A percentile compares a stretch with the other conserved stretches of the same genome.
phyloP scores from a whole-genome alignment of 2,113 vertebrate genomes.

The Dolichallabes microphthalmus region DNA sequence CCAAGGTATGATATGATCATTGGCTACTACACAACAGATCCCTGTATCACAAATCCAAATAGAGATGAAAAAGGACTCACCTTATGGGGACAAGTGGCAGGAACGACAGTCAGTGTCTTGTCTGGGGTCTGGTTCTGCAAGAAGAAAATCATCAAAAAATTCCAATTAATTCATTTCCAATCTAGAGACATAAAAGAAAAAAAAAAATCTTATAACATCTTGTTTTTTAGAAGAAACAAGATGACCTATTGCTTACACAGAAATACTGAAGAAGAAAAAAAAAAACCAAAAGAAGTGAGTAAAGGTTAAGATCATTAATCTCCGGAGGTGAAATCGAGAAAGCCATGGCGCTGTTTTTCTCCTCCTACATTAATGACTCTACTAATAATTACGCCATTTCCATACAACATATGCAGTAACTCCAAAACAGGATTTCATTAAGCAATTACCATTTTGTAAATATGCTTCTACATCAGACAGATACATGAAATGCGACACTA shows the following conservation, averaged over 20 bases:
- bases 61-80: slow-evolving; percentile 60
- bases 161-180: slow-evolving; percentile 44
- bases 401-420: slow-evolving; percentile 66
- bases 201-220: not conserved
- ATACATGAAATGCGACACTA: slow-evolving; percentile 74
- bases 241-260: slow-evolving; percentile 31
- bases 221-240: slow-evolving; percentile 36
- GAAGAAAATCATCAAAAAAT: slow-evolving; percentile 65
- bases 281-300: slow-evolving; percentile 16
- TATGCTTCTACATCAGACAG: slow-evolving; percentile 69
- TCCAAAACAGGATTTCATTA: slow-evolving; percentile 66
- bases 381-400: slow-evolving; percentile 61
- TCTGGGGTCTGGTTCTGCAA: slow-evolving; percentile 74
- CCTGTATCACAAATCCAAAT: slow-evolving; percentile 3
- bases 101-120: slow-evolving; percentile 68
- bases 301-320: slow-evolving; percentile 56
- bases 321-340: slow-evolving; percentile 33
- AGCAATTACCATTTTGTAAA: slow-evolving; percentile 76
- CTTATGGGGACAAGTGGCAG: slow-evolving; percentile 76
- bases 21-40: not conserved
- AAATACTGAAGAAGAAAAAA: slow-evolving; percentile 34
- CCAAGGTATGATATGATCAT: not conserved
- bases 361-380: slow-evolving; percentile 56
- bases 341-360: slow-evolving; percentile 33
- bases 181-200: not conserved